phyloP scores from a whole-genome alignment of 2,113 vertebrate species.

The Malaclemys terrapin region DNA sequence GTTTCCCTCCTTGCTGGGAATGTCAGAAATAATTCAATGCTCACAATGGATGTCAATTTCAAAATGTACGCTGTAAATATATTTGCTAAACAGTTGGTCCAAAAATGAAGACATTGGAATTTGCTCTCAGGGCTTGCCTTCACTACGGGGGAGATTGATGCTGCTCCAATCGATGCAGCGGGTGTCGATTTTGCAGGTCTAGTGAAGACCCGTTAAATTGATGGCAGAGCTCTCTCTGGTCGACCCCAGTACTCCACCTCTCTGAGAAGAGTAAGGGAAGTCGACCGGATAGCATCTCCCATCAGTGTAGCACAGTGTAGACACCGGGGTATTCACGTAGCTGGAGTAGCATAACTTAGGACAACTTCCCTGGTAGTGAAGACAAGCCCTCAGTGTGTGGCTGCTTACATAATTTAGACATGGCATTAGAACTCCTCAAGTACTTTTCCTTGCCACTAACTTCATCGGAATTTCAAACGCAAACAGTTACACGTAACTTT shows the following conservation, averaged over 20 bases:
- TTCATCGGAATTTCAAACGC: neutral
- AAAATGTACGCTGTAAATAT: neutral
- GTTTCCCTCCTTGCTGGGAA: neutral
- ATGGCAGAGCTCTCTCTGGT: too few relatives aligned
- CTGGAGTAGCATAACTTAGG: too few relatives aligned
- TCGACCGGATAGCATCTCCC: too few relatives aligned
- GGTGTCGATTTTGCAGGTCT: too few relatives aligned
- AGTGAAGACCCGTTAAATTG: too few relatives aligned
- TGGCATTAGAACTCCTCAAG: neutral
- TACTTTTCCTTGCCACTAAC: neutral
- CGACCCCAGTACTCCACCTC: too few relatives aligned
- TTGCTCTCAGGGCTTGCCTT: neutral
- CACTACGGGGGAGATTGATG: too few relatives aligned
- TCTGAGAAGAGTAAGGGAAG: too few relatives aligned
- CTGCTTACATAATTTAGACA: neutral
- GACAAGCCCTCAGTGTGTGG: neutral
- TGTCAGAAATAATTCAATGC: neutral
- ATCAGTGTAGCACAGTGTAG: too few relatives aligned
- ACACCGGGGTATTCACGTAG: too few relatives aligned
- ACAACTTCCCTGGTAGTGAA: too few relatives aligned
- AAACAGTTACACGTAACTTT: neutral
- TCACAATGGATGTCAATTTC: neutral
- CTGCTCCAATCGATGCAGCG: too few relatives aligned
- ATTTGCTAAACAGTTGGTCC: fast-evolving
- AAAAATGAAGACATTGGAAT: neutral